Conservation (phyloP, 2,888 invertebrate species). For the Hirtodrosophila alboralis region DNA sequence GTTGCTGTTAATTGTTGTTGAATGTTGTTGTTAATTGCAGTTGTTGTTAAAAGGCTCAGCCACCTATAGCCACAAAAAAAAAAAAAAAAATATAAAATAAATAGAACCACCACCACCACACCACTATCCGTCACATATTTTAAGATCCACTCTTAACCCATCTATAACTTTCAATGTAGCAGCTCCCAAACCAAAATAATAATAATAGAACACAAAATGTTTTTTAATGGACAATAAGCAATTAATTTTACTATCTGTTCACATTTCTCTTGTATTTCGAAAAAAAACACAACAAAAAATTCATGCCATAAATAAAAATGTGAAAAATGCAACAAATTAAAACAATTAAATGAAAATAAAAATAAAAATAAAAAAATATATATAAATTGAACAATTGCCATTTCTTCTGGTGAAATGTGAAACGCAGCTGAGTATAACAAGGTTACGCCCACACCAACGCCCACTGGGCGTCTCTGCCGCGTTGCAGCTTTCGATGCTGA, state of each 20-base stretch:
- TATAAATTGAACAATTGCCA: slow-evolving; percentile 16
- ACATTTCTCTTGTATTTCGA: slow-evolving; percentile 64
- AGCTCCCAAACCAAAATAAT: slow-evolving; percentile 7
- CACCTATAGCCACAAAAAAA: slow-evolving; percentile 55
- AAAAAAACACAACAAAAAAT: slow-evolving; percentile 30
- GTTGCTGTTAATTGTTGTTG: slow-evolving; percentile 51
- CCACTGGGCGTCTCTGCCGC: slow-evolving; percentile 53
- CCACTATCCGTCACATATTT: slow-evolving; percentile 29
- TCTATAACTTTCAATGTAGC: slow-evolving; percentile 25
- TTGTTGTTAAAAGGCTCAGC: slow-evolving; percentile 63
- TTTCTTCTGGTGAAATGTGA: slow-evolving; percentile 13
- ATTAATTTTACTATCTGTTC: slow-evolving; percentile 63
- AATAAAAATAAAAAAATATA: slow-evolving; percentile 13
- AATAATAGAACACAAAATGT: slow-evolving; percentile 26
- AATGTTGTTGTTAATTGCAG: slow-evolving; percentile 65
- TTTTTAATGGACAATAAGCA: slow-evolving; percentile 51
- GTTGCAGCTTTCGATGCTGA: slow-evolving; percentile 60
- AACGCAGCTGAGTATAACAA: slow-evolving; percentile 36
- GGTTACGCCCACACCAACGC: slow-evolving; percentile 31
- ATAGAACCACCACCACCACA: slow-evolving; percentile 41
- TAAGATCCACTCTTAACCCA: slow-evolving; percentile 27
- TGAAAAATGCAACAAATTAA: slow-evolving; percentile 6
- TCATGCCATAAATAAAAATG: slow-evolving; percentile 29
- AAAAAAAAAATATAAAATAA: slow-evolving; percentile 40
- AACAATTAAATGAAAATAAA: slow-evolving; percentile 11